phyloP scores from a whole-genome alignment of 2,113 vertebrate species.

The Syngnathus floridae region DNA sequence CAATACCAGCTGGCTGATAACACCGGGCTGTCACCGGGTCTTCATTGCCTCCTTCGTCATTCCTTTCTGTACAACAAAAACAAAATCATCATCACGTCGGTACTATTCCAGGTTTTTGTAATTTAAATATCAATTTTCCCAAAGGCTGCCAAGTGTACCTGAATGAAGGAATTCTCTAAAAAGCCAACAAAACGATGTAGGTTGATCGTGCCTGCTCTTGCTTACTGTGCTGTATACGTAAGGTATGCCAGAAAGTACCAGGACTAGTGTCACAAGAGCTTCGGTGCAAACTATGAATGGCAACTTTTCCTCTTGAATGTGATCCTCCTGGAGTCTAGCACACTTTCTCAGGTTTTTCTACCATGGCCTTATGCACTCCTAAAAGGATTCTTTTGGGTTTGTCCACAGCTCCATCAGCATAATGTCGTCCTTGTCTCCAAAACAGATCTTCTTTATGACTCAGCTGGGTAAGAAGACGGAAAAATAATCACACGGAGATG shows the following conservation, averaged over 20 bases:
- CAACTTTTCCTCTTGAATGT: background rate
- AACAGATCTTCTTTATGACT: too few relatives aligned
- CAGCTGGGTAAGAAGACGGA: too few relatives aligned
- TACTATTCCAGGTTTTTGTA: background rate
- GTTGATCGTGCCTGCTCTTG: slow-evolving; percentile 56
- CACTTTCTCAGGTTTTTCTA: background rate
- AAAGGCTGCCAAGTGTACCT: background rate
- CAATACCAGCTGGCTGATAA: slow-evolving; percentile 71
- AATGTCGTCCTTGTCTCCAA: too few relatives aligned
- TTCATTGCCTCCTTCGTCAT: slow-evolving; percentile 13
- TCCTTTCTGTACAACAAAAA: slow-evolving; percentile 27
- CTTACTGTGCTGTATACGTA: slow-evolving; percentile 2
- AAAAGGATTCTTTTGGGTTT: background rate
- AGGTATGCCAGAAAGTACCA: background rate
- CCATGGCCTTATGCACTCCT: background rate
- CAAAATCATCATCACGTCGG: background rate
- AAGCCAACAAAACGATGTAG: background rate
- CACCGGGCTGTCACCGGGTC: slow-evolving; percentile 55
- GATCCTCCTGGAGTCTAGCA: background rate
- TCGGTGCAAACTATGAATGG: background rate
- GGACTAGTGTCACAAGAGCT: background rate
- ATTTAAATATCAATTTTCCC: background rate
- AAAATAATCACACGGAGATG: too few relatives aligned
- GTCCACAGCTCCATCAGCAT: too few relatives aligned
- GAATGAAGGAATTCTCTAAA: background rate